Evolutionary conservation across 2,888 invertebrate species (phyloP).

Genomic region (Drosophila flavopinicola): DNA sequence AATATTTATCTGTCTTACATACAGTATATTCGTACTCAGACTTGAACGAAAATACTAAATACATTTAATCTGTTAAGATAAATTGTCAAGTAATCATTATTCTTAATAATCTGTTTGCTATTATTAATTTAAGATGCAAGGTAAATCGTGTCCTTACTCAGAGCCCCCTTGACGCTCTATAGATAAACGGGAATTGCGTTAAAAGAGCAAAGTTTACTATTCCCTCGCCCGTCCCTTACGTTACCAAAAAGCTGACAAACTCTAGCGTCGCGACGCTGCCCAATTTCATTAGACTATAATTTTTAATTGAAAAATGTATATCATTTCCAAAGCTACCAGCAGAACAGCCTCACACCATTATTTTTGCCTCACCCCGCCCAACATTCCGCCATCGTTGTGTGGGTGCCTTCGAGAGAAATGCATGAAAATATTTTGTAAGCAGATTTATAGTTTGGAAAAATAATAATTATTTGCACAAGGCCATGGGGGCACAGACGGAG

Average conservation of each 20-base stretch:
- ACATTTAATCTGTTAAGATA: too few relatives aligned
- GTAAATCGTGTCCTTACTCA: too few relatives aligned
- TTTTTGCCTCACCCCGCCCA: neutral
- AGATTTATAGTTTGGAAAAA: conserved; percentile 78
- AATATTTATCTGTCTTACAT: too few relatives aligned
- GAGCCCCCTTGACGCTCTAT: too few relatives aligned
- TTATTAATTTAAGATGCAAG: too few relatives aligned
- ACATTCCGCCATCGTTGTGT: conserved; percentile 15
- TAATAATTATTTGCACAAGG: conserved; percentile 76
- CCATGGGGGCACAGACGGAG: conserved; percentile 27
- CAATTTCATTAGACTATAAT: conserved; percentile 77
- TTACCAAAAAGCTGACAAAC: conserved; percentile 26
- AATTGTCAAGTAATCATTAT: too few relatives aligned
- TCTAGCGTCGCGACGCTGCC: conserved; percentile 41
- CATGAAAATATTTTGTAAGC: conserved; percentile 70
- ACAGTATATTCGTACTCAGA: too few relatives aligned
- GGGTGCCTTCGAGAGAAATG: conserved; percentile 50
- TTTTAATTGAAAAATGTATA: conserved; percentile 79
- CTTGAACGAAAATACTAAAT: too few relatives aligned
- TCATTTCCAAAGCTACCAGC: conserved; percentile 52
- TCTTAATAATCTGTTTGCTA: too few relatives aligned
- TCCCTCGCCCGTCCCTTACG: neutral
- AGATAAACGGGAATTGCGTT: too few relatives aligned
- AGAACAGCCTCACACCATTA: conserved; percentile 28
- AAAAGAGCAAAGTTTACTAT: neutral